phyloP scores from a whole-genome alignment of 2,113 vertebrate species.

The Athene noctua region DNA sequence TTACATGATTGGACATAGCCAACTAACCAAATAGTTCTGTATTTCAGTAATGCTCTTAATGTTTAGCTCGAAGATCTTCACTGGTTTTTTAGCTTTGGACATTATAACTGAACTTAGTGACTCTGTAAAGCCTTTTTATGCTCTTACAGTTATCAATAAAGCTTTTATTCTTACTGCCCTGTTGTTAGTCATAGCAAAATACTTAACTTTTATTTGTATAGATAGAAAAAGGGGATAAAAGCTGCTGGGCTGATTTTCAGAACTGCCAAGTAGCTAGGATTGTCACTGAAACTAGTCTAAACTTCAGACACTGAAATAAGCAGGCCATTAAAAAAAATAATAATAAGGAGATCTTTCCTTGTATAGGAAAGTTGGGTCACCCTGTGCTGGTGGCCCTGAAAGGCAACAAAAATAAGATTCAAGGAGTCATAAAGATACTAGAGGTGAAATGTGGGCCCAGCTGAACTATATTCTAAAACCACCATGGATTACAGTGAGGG shows the following conservation, averaged over 20 bases:
- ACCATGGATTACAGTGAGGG: not conserved
- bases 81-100: not conserved
- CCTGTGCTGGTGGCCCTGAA: not conserved
- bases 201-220: not conserved
- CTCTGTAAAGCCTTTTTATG: not conserved
- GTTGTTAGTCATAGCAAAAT: not conserved
- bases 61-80: not conserved
- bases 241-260: not conserved
- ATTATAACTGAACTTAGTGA: not conserved
- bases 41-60: conserved; percentile 11
- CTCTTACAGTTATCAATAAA: not conserved
- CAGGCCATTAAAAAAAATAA: not conserved
- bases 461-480: not conserved
- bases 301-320: not conserved
- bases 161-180: not conserved
- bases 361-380: not conserved
- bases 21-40: conserved; percentile 27
- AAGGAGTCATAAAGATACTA: not conserved
- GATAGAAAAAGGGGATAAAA: not conserved
- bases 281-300: not conserved
- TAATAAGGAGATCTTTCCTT: not conserved
- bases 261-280: not conserved
- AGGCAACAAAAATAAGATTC: not conserved
- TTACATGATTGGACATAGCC: not conserved
- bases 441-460: not conserved